phyloP scores from a whole-genome alignment of 2,888 invertebrate species.

The Synanthedon myopaeformis region DNA sequence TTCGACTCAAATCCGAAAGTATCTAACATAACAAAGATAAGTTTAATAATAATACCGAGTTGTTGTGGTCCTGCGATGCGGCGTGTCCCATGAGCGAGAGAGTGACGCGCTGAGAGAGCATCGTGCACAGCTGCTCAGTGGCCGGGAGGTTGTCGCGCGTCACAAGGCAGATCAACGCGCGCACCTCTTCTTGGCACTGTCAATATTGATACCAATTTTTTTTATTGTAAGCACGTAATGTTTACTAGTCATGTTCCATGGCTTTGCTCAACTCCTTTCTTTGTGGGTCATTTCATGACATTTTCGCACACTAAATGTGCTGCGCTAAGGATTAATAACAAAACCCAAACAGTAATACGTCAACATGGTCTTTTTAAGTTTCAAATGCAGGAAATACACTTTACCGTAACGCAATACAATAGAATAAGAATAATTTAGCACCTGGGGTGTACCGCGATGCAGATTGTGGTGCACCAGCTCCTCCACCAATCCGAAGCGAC shows the following conservation, averaged over 20 bases:
- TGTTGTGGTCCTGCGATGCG: conserved; percentile 70
- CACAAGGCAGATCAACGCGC: conserved; percentile 87
- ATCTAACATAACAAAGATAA: conserved; percentile 10
- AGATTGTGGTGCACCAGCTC: conserved; percentile 92
- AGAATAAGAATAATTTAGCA: conserved; percentile 14
- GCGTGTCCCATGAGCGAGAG: conserved; percentile 81
- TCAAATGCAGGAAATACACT: too few relatives aligned
- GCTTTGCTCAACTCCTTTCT: too few relatives aligned
- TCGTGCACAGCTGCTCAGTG: conserved; percentile 84
- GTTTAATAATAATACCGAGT: conserved; percentile 32
- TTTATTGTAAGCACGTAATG: too few relatives aligned
- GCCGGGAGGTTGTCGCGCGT: conserved; percentile 88
- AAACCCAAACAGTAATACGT: too few relatives aligned
- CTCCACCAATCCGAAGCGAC: conserved; percentile 87
- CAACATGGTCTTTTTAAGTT: too few relatives aligned
- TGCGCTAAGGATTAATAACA: too few relatives aligned
- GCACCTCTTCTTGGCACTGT: conserved; percentile 88
- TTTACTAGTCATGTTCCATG: too few relatives aligned
- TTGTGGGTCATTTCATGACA: too few relatives aligned
- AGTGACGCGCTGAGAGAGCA: conserved; percentile 88
- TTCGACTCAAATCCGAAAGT: background rate
- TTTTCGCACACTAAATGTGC: too few relatives aligned
- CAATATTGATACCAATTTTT: background rate
- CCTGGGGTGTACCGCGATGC: conserved; percentile 84
- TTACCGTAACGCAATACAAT: background rate